These are phyloP conservation scores for Ophion ventricosus DNA, from an alignment of 2,888 invertebrate genomes.

Conservation along the genomic window DNA sequence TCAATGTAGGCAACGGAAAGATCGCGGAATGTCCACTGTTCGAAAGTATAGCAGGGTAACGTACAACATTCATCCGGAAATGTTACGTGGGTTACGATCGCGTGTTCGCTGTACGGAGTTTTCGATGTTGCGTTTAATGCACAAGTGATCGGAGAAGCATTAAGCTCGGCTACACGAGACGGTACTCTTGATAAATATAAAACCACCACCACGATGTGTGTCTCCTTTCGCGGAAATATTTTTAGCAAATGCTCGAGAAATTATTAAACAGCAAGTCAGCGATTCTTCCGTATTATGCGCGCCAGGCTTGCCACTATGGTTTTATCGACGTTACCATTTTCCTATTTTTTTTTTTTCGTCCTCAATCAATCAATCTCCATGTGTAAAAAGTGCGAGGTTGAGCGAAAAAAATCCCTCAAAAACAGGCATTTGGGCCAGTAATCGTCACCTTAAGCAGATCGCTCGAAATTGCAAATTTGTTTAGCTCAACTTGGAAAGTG, in stretches of 20 bases:
- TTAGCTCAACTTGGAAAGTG: no score
- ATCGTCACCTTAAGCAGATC: no score
- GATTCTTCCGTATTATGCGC: no score
- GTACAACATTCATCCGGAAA: background rate
- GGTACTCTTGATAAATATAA: constrained; percentile 41
- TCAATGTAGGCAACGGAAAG: background rate
- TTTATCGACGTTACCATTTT: no score
- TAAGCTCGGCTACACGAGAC: constrained; percentile 15
- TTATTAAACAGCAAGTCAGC: constrained; percentile 28
- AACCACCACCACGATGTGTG: background rate
- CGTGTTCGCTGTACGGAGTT: background rate
- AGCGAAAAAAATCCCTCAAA: no score
- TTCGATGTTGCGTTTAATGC: constrained; percentile 5
- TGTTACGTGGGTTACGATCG: constrained; percentile 5
- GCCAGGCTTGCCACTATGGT: no score
- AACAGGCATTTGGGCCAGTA: no score
- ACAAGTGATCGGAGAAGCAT: constrained; percentile 10
- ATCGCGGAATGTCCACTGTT: background rate
- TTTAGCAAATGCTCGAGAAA: constrained; percentile 20
- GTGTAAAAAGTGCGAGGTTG: no score
- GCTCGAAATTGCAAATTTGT: no score
- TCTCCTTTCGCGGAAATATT: constrained; percentile 7
- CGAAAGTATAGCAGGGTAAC: background rate
- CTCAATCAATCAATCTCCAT: no score
- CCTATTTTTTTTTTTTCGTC: no score